Evolutionary conservation across 2,113 vertebrate genomes (phyloP), one percentile per base, ranked within the genome.

Genomic region (Falcunculus frontatus): DNA sequence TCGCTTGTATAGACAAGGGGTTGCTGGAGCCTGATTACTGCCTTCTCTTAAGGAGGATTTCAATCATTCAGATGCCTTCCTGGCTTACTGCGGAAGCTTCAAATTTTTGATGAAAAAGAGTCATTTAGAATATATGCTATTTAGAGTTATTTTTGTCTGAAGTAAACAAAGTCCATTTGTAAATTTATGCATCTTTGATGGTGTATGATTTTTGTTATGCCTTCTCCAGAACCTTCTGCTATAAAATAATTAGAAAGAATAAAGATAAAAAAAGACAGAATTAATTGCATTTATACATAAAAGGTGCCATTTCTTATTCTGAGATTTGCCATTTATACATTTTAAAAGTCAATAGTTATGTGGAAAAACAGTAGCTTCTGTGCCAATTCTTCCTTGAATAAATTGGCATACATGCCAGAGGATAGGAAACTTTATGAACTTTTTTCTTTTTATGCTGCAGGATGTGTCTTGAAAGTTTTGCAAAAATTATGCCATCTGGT

Each of bases 401-500:
- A 96, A 72, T 46, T 55, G 42, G 83, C 44, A 72, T 73, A 67
- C 3, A 2, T 83, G 15, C n/a, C 60, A 80, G 39, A 60, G 64
- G 29, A 62, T 29, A 75, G 32, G 46, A 84, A 20, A 74, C 16
- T 59, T 82, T 75, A 76, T 74, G 46, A 64, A 78, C 44, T 26
- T 81, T 9, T 57, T 59, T 86, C 73, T 90, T 77, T 65, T 68
- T 56, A 42, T 62, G 33, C 53, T 81, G 21, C 27, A 74, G 60
- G 55, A 29, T 30, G 46, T 70, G 41, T 62, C 62, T 74, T 86
- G 69, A 60, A 91, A 95, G 79, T 77, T 87, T 92, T 84, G 69
- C 32, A 92, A 94, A 94, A 92, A 75, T 75, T 89, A 91, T 87
- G 49, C 82, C 83, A 89, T 95, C 90, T 96, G 67, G 46, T 95